Percentiles rank a stretch among this genome's conserved stretches.
Evolutionary conservation across 2,113 vertebrate species (phyloP).

Genomic region (Harpagus bidentatus): DNA sequence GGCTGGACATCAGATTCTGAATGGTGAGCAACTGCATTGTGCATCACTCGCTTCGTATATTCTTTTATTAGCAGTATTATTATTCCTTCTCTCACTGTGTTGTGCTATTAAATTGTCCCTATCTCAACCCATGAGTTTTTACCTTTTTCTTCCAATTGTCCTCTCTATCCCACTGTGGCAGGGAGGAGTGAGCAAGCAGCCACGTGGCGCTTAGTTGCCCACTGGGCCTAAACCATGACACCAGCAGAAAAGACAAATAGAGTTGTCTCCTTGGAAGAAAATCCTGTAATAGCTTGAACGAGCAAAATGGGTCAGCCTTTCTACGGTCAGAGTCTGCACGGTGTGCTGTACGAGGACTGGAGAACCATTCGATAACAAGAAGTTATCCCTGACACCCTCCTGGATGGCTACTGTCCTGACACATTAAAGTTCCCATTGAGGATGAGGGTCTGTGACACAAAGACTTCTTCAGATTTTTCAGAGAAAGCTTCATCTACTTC

Average conservation of each 20-base stretch:
- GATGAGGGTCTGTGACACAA: not conserved
- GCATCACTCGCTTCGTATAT: too few relatives aligned
- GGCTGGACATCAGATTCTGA: too few relatives aligned
- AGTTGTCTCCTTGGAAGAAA: not conserved
- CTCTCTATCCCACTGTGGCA: too few relatives aligned
- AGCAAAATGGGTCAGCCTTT: not conserved
- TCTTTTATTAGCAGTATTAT: too few relatives aligned
- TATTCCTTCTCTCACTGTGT: too few relatives aligned
- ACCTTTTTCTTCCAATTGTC: too few relatives aligned
- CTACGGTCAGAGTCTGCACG: not conserved
- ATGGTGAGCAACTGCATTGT: too few relatives aligned
- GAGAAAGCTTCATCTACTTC: not conserved
- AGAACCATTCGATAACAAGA: not conserved
- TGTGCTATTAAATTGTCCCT: too few relatives aligned
- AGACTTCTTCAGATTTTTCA: not conserved
- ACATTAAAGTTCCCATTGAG: not conserved
- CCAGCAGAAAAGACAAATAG: not conserved
- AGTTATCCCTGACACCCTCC: not conserved
- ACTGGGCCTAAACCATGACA: too few relatives aligned
- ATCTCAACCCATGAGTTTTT: too few relatives aligned
- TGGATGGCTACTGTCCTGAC: not conserved
- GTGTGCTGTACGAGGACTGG: not conserved
- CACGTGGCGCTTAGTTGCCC: too few relatives aligned
- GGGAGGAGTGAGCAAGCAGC: too few relatives aligned
- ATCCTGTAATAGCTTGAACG: not conserved